Base-by-base conservation (phyloP, 2,113 vertebrate species). In the Alosa alosa region DNA sequence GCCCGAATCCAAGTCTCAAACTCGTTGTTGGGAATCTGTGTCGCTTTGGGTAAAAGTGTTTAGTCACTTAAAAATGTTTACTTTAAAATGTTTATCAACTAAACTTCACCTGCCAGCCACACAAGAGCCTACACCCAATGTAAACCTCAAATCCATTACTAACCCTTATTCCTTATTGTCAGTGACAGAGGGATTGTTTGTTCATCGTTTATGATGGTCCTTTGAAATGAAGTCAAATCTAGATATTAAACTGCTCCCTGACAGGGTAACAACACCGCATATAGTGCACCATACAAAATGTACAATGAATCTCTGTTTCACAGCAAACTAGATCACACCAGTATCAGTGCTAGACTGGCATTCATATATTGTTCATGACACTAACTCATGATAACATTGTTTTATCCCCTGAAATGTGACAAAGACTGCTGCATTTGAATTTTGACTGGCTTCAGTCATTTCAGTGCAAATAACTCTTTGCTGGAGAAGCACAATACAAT, bases 321-420 rank as follows among this genome's bases (percentile, higher is more conserved):
- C 10, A 75, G 13, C 11, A 22, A 64, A 64, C 36, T 17, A 13
- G 72, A 10, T 41, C 72, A 41, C 31, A 36, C 2, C 2, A 15
- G 31, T 39, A 78, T 36, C 72, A 78, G 15, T 15, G 15, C 31
- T 3, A 78, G 72, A 3, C 25, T 15, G 9, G 36, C 2, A 78
- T 36, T 78, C 31, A 36, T 78, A 15, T 36, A 78, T 78, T 78
- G 72, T 78, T 36, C 72, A 78, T 78, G 2, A 39, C 25, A 36
- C 5, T 78, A 36, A 78, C 39, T 78, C 72, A 39, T 39, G 72
- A 78, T 78, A 78, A 78, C 72, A 78, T 11, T 68, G n/a, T 78
- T 36, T 78, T 39, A 17, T 11, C 36, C 72, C 11, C 15, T 17
- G 72, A 78, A 13, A 78, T 36, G 31, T 78, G 25, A 41, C 36